A percentile compares a stretch with the other conserved stretches of the same genome.
Evolutionary conservation across 2,113 vertebrate genomes (phyloP).

Genomic region (Narcine bancroftii): DNA sequence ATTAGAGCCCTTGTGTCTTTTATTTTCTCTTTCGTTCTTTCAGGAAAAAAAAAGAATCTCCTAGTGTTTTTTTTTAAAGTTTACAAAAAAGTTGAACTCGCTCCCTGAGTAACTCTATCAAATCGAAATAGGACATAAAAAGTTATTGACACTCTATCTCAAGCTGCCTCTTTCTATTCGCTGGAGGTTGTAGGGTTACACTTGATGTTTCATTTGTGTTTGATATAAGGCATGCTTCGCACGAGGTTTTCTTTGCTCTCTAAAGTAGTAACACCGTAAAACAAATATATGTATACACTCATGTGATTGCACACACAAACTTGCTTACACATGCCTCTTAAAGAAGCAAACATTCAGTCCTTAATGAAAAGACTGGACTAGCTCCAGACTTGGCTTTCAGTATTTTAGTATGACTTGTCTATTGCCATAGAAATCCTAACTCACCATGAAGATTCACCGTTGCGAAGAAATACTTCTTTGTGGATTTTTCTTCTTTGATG

Average conservation of each 20-base stretch:
- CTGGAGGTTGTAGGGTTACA: slow-evolving; percentile 40
- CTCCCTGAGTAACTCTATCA: slow-evolving; percentile 61
- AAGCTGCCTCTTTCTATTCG: slow-evolving; percentile 59
- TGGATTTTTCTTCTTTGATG: slow-evolving; percentile 84
- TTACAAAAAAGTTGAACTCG: slow-evolving; percentile 66
- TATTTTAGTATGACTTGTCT: slow-evolving; percentile 95
- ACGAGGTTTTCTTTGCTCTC: slow-evolving; percentile 66
- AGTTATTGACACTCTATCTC: slow-evolving; percentile 64
- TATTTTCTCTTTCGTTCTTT: slow-evolving; percentile 70
- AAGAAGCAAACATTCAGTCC: slow-evolving; percentile 92
- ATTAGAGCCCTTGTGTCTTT: slow-evolving; percentile 53
- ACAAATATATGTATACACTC: slow-evolving; percentile 66
- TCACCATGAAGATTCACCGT: slow-evolving; percentile 99
- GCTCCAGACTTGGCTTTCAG: slow-evolving; percentile 84
- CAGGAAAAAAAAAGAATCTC: slow-evolving; percentile 76
- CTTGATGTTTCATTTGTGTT: slow-evolving; percentile 69
- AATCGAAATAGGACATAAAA: slow-evolving; percentile 71
- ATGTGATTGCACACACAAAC: slow-evolving; percentile 65
- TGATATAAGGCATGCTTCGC: slow-evolving; percentile 69
- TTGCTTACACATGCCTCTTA: slow-evolving; percentile 60
- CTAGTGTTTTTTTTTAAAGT: slow-evolving; percentile 74
- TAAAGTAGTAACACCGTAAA: slow-evolving; percentile 66
- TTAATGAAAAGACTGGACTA: slow-evolving; percentile 80
- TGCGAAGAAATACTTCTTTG: slow-evolving; percentile 95
- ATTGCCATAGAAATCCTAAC: slow-evolving; percentile 99